A percentile compares a stretch with the other conserved stretches of the same genome.
These are phyloP conservation scores for Gymnosoma rotundatum DNA, from an alignment of 2,888 invertebrate species.

Conservation along the genomic window DNA sequence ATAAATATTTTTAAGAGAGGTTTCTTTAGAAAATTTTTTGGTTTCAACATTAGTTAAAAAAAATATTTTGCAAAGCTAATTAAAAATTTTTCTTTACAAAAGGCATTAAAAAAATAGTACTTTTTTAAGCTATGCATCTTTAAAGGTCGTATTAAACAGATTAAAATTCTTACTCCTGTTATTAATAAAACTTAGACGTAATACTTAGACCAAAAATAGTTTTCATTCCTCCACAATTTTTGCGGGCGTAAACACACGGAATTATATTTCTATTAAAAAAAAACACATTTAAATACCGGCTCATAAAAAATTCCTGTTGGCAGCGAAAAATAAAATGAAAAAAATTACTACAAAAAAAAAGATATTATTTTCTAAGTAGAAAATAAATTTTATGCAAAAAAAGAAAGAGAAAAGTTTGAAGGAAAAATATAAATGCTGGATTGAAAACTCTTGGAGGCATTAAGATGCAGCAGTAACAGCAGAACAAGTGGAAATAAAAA, in stretches of 20 bases:
- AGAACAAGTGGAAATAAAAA: slow-evolving; percentile 23
- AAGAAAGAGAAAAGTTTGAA: slow-evolving; percentile 41
- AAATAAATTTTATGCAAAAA: slow-evolving; percentile 62
- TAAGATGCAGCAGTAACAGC: slow-evolving; percentile 14
- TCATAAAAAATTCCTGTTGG: slow-evolving; percentile 44
- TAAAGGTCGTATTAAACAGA: too few species aligned
- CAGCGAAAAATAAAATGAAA: slow-evolving; percentile 37
- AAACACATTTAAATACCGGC: slow-evolving; percentile 32
- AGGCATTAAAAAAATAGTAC: too few species aligned
- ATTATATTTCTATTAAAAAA: slow-evolving; percentile 42
- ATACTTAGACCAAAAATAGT: neutral
- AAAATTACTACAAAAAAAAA: slow-evolving; percentile 20
- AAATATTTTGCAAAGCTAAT: too few species aligned
- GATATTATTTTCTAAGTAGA: slow-evolving; percentile 54
- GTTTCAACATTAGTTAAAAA: too few species aligned
- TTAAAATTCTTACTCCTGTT: too few species aligned
- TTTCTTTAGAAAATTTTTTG: neutral
- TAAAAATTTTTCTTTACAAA: too few species aligned
- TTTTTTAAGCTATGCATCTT: too few species aligned
- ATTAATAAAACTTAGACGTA: too few species aligned
- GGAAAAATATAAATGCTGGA: slow-evolving; percentile 46
- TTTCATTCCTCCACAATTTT: neutral
- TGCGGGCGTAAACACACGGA: slow-evolving; percentile 36
- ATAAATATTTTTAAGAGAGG: neutral
- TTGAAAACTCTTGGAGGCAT: slow-evolving; percentile 38